A percentile compares a stretch with the other conserved stretches of the same genome.
Evolutionary conservation across 2,888 invertebrate genomes (phyloP).

Genomic region (Andrena marginata): DNA sequence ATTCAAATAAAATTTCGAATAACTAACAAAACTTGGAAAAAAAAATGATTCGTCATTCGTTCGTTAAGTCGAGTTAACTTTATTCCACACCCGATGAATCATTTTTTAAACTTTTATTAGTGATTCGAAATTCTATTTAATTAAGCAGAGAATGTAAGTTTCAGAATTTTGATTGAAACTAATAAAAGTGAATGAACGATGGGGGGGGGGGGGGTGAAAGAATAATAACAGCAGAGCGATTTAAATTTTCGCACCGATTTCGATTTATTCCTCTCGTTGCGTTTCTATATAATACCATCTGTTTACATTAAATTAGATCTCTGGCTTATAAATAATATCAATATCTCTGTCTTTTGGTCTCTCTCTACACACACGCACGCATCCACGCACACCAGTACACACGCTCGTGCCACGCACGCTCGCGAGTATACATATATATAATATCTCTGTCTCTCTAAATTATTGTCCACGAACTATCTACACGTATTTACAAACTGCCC

Average conservation of each 20-base stretch:
- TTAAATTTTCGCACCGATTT: slow-evolving; percentile 67
- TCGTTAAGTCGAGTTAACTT: too few species aligned
- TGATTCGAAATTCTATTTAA: too few species aligned
- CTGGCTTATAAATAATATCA: slow-evolving; percentile 81
- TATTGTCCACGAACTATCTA: slow-evolving; percentile 80
- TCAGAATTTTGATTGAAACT: too few species aligned
- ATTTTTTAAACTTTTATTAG: too few species aligned
- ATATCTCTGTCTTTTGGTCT: slow-evolving; percentile 74
- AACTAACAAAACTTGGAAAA: background rate
- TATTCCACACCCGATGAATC: too few species aligned
- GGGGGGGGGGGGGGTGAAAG: background rate
- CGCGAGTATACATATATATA: slow-evolving; percentile 45
- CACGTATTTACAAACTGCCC: slow-evolving; percentile 67
- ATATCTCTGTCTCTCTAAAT: slow-evolving; percentile 62
- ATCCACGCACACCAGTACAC: background rate
- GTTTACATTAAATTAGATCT: slow-evolving; percentile 83
- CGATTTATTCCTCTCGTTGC: slow-evolving; percentile 75
- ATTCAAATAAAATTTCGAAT: background rate
- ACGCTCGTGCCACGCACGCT: slow-evolving; percentile 12
- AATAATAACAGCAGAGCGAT: background rate
- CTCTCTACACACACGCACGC: slow-evolving; percentile 33
- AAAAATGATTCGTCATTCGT: too few species aligned
- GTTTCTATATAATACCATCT: slow-evolving; percentile 77
- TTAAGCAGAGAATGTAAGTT: too few species aligned
- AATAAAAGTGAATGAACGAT: too few species aligned